phyloP scores from a whole-genome alignment of 2,888 invertebrate species.

The Xanthostigma xanthostigma region DNA sequence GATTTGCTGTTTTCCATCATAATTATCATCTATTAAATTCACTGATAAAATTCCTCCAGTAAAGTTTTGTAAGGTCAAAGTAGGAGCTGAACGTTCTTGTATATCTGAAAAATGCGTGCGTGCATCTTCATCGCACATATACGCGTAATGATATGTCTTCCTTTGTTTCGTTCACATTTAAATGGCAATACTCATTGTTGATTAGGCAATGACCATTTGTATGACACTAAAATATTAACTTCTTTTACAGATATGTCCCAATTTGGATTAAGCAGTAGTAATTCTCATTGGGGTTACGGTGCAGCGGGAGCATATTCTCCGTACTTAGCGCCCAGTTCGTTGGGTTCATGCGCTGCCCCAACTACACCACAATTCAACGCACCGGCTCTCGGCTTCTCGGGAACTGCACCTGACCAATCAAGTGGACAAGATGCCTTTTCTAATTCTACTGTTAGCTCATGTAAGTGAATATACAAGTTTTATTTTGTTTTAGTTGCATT shows the following conservation, averaged over 20 bases:
- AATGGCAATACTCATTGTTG: too few species aligned
- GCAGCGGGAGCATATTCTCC: conserved; percentile 76
- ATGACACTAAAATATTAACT: conserved; percentile 23
- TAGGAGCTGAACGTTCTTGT: too few species aligned
- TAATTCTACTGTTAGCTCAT: conserved; percentile 24
- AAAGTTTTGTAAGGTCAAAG: too few species aligned
- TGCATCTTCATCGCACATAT: too few species aligned
- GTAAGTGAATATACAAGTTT: conserved; percentile 18
- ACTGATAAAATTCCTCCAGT: too few species aligned
- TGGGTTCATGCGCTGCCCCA: conserved; percentile 62
- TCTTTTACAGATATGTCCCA: conserved; percentile 62
- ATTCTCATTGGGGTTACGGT: conserved; percentile 80
- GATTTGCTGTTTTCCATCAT: too few species aligned
- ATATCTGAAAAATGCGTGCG: too few species aligned
- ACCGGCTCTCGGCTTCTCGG: conserved; percentile 56
- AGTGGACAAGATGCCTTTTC: conserved; percentile 32
- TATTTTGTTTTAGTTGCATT: not conserved
- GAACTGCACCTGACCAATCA: conserved; percentile 48
- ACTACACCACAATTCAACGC: conserved; percentile 54
- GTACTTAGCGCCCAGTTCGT: conserved; percentile 52
- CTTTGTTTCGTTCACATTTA: too few species aligned
- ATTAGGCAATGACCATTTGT: conserved; percentile 32
- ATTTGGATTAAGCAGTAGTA: conserved; percentile 69
- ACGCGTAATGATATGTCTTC: too few species aligned
- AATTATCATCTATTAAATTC: too few species aligned